These are phyloP conservation scores for Brachyrhaphis roseni DNA, from an alignment of 2,797 vertebrate species.

Conservation along the genomic window DNA sequence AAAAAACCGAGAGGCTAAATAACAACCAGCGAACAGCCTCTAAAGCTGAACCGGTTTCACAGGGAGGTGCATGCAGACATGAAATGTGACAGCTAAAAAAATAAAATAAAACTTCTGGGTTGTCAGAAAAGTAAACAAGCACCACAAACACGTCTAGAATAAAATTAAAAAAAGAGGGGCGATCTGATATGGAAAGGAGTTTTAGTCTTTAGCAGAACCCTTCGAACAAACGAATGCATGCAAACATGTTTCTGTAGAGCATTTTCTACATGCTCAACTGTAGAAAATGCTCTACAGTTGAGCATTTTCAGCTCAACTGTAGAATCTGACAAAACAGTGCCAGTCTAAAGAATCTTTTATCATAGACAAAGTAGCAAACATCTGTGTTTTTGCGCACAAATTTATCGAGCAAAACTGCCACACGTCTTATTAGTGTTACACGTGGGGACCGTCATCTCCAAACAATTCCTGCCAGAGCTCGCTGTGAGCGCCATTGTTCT, in stretches of 20 bases:
- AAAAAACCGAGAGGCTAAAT: conserved; percentile 48
- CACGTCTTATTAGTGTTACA: not conserved
- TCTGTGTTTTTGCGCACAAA: not conserved
- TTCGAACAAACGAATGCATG: conserved; percentile 42
- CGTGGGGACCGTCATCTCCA: not conserved
- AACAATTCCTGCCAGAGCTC: not conserved
- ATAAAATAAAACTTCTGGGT: conserved; percentile 32
- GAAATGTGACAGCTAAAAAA: conserved; percentile 52
- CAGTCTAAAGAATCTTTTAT: not conserved
- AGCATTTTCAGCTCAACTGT: not conserved
- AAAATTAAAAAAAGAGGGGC: conserved; percentile 27
- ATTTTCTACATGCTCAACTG: not conserved
- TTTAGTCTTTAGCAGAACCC: conserved; percentile 28
- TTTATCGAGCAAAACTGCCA: not conserved
- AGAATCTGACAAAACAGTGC: conserved; percentile 20
- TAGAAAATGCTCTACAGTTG: too few species aligned
- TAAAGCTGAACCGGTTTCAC: conserved; percentile 56
- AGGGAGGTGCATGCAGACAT: conserved; percentile 49
- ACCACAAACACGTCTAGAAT: conserved; percentile 35
- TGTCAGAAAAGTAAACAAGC: conserved; percentile 52
- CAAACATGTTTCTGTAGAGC: conserved; percentile 19
- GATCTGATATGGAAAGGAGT: conserved; percentile 33
- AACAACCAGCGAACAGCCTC: conserved; percentile 66
- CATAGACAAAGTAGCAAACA: not conserved
- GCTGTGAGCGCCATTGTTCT: not conserved